Evolutionary conservation across 2,888 invertebrate genomes (phyloP).

Genomic region (Rhimphoctona megacephalus): DNA sequence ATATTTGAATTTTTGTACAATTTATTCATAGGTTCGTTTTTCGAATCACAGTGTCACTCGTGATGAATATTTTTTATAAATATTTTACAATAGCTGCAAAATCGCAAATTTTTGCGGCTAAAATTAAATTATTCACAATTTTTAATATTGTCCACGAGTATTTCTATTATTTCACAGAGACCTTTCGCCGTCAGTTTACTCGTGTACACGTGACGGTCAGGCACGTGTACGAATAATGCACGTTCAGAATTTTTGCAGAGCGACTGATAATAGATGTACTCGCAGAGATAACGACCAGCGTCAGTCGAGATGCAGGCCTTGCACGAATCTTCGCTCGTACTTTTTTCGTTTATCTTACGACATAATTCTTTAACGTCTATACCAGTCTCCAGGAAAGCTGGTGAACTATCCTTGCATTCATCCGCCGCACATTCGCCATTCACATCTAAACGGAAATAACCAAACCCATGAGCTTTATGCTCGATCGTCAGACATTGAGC

Average conservation of each 20-base stretch:
- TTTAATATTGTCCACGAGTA: conserved; percentile 68
- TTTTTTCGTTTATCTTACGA: conserved; percentile 85
- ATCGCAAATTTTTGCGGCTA: not conserved
- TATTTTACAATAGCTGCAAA: conserved; percentile 7
- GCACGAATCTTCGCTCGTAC: conserved; percentile 78
- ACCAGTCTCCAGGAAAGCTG: conserved; percentile 85
- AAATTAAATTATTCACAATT: conserved; percentile 23
- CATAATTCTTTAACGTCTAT: conserved; percentile 87
- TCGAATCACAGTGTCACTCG: not conserved
- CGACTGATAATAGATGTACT: conserved; percentile 93
- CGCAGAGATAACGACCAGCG: conserved; percentile 93
- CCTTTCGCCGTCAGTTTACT: conserved; percentile 87
- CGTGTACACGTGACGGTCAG: conserved; percentile 88
- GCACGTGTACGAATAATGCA: conserved; percentile 93
- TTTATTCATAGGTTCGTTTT: conserved; percentile 13
- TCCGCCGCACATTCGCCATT: conserved; percentile 83
- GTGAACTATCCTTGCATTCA: conserved; percentile 82
- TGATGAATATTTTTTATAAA: not conserved
- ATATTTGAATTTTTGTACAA: not conserved
- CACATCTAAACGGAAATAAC: conserved; percentile 87
- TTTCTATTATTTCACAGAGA: conserved; percentile 84
- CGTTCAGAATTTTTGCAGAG: conserved; percentile 87
- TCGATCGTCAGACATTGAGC: conserved; percentile 90
- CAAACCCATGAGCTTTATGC: conserved; percentile 88
- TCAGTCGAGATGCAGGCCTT: conserved; percentile 86